These are phyloP conservation scores for Emydoidea blandingii DNA, from an alignment of 2,797 vertebrate species.

Conservation along the genomic window DNA sequence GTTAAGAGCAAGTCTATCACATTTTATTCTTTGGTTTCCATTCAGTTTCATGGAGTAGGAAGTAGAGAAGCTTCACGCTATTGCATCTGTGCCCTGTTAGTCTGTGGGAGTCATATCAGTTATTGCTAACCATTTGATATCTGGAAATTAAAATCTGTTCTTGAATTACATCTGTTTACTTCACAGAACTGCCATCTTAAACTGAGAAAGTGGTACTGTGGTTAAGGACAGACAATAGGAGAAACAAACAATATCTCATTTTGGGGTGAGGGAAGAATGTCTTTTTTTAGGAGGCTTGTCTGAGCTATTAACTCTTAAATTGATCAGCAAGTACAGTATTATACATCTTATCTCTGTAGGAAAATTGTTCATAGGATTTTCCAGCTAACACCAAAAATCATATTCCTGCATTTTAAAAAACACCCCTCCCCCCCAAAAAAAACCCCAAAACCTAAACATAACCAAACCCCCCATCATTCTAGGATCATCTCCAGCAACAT, in stretches of 20 bases:
- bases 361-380: neutral
- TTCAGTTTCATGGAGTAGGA: neutral
- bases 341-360: neutral
- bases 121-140: neutral
- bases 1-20: neutral
- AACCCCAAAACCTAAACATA: too few species aligned
- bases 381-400: neutral
- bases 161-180: neutral
- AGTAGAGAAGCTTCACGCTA: neutral
- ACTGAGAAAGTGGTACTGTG: neutral
- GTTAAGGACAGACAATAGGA: neutral
- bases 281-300: neutral
- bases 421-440: too few species aligned
- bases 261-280: neutral
- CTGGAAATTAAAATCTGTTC: neutral
- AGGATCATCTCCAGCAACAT: too few species aligned
- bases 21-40: neutral
- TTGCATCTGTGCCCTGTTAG: neutral
- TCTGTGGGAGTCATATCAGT: neutral
- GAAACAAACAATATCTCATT: neutral
- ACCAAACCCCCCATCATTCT: too few species aligned
- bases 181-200: neutral
- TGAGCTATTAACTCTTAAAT: neutral
- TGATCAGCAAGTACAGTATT: neutral
- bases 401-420: neutral